Evolutionary conservation across 2,113 vertebrate species (phyloP), one percentile per base, ranked within the genome.

Genomic region (Takifugu bimaculatus): DNA sequence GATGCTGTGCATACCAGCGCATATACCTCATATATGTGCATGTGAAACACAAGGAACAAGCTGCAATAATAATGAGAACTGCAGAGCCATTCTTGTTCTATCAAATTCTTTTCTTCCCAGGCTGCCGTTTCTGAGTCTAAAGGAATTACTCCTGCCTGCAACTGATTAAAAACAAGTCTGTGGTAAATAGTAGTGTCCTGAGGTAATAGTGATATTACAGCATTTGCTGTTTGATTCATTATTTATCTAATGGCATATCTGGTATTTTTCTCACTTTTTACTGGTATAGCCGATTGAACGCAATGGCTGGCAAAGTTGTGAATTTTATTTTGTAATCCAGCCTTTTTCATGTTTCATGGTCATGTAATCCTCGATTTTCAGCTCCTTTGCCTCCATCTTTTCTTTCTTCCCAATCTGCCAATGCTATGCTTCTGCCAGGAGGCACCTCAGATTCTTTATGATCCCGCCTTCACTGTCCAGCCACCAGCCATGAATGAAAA

Each of bases 401-500:
- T 58, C 72, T 72, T 82, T 59, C 77, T 80, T 80, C 53, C 65
- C 62, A 59, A 70, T 82, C 66, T 82, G 74, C 57, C 32, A 32
- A 77, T 76, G 65, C 67, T 73, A 26, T 69, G 67, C 78, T 76
- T 51, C 68, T 60, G 74, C 79, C 78, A 56, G 25, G 51, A 77
- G 83, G 78, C 78, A 72, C 60, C 65, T 64, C 72, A 77, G 63
- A 73, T 82, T 63, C 74, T 87, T 85, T 82, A 84, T 78, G 79
- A 79, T 65, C 55, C 60, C 63, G 70, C 74, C 75, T 80, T 84
- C 75, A 84, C 80, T 83, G 84, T 74, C 68, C 66, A 78, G 73
- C 72, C 79, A 65, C 62, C 35, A 66, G 77, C 75, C 68, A 77
- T 81, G 85, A 88, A 87, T 82, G 68, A 77, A 86, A 86, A 78